Conservation (phyloP, 1,140 invertebrate genomes). For the Drosophila sp. region DNA sequence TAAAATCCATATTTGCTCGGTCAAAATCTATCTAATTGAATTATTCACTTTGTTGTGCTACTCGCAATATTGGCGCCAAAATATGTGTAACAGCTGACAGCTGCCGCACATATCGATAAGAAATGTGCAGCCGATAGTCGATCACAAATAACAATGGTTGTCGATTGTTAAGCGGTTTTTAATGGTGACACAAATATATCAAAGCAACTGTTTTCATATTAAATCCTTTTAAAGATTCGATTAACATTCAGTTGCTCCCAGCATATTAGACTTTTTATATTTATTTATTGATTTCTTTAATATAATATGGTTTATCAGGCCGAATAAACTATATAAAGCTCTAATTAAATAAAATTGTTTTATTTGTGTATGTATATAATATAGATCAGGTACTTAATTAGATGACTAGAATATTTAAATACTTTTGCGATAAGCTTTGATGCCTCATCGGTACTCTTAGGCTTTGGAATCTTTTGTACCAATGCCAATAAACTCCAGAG, state of each 20-base stretch:
- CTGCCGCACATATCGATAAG: slow-evolving; percentile 37
- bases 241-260: too few relatives aligned
- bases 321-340: background rate
- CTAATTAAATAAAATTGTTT: slow-evolving; percentile 5
- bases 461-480: slow-evolving; percentile 41
- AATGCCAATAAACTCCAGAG: slow-evolving; percentile 64
- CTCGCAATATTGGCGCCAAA: slow-evolving; percentile 53
- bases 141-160: too few relatives aligned
- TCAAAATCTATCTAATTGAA: slow-evolving; percentile 2
- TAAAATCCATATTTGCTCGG: slow-evolving; percentile 71
- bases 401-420: slow-evolving; percentile 61
- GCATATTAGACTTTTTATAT: too few relatives aligned
- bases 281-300: background rate
- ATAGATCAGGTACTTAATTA: slow-evolving; percentile 68
- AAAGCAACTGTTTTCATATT: background rate
- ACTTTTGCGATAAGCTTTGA: background rate
- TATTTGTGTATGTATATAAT: slow-evolving; percentile 9
- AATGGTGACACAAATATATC: background rate
- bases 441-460: slow-evolving; percentile 1
- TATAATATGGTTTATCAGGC: too few relatives aligned
- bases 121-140: too few relatives aligned
- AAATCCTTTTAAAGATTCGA: too few relatives aligned
- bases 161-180: too few relatives aligned
- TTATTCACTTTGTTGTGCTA: slow-evolving; percentile 2
- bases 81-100: slow-evolving; percentile 32